phyloP scores from a whole-genome alignment of 2,113 vertebrate genomes.

The Poeciliopsis retropinna region DNA sequence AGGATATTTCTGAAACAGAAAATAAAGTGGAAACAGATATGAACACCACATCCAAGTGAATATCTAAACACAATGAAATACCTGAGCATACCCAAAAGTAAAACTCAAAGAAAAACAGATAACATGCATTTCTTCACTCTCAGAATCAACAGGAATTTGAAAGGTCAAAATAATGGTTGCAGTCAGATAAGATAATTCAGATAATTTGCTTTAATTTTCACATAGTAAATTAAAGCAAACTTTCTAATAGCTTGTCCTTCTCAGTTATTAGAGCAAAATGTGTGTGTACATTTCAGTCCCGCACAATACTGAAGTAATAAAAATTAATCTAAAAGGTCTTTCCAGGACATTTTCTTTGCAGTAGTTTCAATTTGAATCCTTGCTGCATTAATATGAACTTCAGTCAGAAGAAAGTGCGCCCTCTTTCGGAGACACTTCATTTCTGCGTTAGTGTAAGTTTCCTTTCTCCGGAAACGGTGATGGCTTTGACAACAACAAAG shows the following conservation, averaged over 20 bases:
- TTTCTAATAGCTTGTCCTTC: too few relatives aligned
- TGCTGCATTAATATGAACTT: neutral
- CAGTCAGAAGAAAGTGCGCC: neutral
- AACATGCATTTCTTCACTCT: neutral
- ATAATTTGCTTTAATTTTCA: neutral
- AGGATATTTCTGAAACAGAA: neutral
- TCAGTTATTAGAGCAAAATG: neutral
- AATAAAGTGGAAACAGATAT: neutral
- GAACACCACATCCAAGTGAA: neutral
- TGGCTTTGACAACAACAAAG: neutral
- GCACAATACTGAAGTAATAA: neutral
- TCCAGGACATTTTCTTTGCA: neutral
- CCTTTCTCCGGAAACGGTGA: constrained; percentile 21
- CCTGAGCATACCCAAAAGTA: neutral
- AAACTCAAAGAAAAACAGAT: neutral
- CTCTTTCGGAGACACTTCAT: constrained; percentile 26
- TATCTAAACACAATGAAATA: neutral
- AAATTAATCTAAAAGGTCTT: neutral
- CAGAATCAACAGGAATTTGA: neutral
- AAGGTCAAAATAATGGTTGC: neutral
- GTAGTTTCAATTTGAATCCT: neutral
- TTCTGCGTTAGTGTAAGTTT: constrained; percentile 23
- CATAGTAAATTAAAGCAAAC: neutral
- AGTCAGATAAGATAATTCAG: neutral
- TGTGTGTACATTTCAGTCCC: neutral